Percentiles rank a stretch among this genome's conserved stretches.
These are phyloP conservation scores for Pygathrix nemaeus DNA, from an alignment of 2,113 vertebrate species.

Conservation along the genomic window DNA sequence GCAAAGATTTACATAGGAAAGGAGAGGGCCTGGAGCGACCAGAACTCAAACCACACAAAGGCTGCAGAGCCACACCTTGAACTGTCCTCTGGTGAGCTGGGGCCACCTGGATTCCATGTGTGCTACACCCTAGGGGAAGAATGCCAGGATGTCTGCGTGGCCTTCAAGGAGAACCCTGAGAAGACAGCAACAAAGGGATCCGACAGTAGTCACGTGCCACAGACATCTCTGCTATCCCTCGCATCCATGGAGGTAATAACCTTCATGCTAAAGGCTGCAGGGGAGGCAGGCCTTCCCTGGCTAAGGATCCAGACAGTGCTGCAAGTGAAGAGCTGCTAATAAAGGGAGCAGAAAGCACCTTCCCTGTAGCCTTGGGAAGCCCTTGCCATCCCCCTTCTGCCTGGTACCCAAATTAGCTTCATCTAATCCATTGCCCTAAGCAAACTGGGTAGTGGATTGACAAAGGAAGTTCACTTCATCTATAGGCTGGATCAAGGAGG, in stretches of 20 bases:
- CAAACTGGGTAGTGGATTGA: not conserved
- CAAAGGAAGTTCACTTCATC: conserved; percentile 39
- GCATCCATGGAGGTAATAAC: conserved; percentile 35
- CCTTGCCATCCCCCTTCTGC: conserved; percentile 40
- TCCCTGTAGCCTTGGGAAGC: not conserved
- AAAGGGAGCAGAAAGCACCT: conserved; percentile 24
- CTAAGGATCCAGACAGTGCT: conserved; percentile 12
- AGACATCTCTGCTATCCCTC: conserved; percentile 22
- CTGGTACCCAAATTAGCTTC: conserved; percentile 38
- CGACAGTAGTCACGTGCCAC: not conserved
- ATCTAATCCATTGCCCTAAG: conserved; percentile 11
- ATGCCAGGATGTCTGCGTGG: not conserved
- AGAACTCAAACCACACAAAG: not conserved
- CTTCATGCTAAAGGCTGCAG: conserved; percentile 45
- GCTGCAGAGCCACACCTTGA: conserved; percentile 27
- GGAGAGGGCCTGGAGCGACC: not conserved
- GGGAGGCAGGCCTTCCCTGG: not conserved
- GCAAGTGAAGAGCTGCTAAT: not conserved
- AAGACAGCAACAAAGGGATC: conserved; percentile 51
- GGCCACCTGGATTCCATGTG: conserved; percentile 21
- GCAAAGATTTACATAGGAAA: not conserved
- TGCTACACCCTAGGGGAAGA: conserved; percentile 30
- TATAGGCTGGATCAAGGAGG: not conserved
- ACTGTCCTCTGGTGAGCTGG: conserved; percentile 23
- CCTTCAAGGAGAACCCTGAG: conserved; percentile 50